Base-by-base conservation (phyloP, 2,797 vertebrate genomes). In the Takifugu rubripes region DNA sequence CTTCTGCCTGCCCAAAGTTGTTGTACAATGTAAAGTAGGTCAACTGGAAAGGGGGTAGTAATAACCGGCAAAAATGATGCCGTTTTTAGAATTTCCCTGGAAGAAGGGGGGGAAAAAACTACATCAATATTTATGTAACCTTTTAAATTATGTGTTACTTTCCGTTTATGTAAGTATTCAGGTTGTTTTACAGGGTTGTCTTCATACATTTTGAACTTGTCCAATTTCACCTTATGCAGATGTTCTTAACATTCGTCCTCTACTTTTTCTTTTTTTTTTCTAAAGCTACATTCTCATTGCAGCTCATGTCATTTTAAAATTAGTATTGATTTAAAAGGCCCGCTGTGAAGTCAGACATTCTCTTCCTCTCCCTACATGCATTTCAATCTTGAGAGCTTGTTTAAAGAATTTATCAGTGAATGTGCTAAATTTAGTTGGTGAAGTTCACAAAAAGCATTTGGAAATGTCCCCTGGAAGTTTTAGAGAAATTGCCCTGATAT, bases 351-450 rank as follows among this genome's bases (percentile, higher is more conserved):
- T 10, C 10, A 10, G 31, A 33, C 10, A 9, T 33, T 33, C 8
- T 33, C 9, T 33, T 33, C 31, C 10, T 33, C 31, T 33, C 2
- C 31, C 31, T 40, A 12, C 36, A 40, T 29, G 16, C 49, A 54
- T 71, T 63, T 60, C 48, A 66, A 66, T 50, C 17, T 26, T 49
- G 49, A 65, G n/a, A 61, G 61, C 53, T 25, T 31, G 5, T 59
- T 62, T 68, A 46, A 78, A 70, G 52, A 72, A 73, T 70, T 54
- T 55, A 68, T 58, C 46, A 59, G 36, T 49, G 25, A 66, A 58
- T 50, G 15, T 44, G 43, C 43, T 44, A 44, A 44, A 44, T n/a
- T 63, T 53, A 70, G 52, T 45, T 14, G 49, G 27, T 54, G 59
- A 17, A 59, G 48, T 61, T 61, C 42, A 64, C 59, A 36, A 0